Conservation (phyloP, 2,797 vertebrate species). For the Pseudomugil tenellus region DNA sequence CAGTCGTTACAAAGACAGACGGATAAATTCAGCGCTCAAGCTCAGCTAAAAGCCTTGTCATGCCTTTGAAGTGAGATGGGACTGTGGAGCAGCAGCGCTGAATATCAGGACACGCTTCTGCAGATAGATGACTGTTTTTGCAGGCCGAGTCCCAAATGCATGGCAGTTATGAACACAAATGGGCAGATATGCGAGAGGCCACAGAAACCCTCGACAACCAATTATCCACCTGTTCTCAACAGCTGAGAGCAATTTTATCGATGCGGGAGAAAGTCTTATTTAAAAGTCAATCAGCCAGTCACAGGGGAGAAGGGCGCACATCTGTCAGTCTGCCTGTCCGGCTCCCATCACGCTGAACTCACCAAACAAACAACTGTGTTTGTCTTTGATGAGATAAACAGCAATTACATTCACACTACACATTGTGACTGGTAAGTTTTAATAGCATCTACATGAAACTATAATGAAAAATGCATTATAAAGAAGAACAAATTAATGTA, state of each 20-base stretch:
- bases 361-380: conserved; percentile 14
- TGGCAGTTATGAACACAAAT: conserved; percentile 53
- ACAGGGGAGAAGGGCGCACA: conserved; percentile 46
- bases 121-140: conserved; percentile 47
- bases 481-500: background rate
- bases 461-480: background rate
- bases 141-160: conserved; percentile 49
- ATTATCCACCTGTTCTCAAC: conserved; percentile 71
- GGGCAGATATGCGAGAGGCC: conserved; percentile 37
- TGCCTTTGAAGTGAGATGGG: conserved; percentile 42
- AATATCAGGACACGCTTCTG: conserved; percentile 57
- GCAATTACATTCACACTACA: conserved; percentile 1
- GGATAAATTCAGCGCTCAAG: conserved; percentile 26
- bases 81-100: conserved; percentile 41
- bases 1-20: conserved; percentile 36
- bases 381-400: conserved; percentile 26
- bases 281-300: conserved; percentile 66
- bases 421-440: background rate
- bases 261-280: conserved; percentile 52
- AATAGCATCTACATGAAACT: background rate
- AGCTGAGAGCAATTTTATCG: conserved; percentile 63
- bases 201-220: conserved; percentile 53
- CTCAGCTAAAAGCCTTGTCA: conserved; percentile 51
- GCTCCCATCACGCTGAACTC: conserved; percentile 15
- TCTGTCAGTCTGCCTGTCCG: conserved; percentile 52